Conservation (phyloP, 2,797 vertebrate species). For the Sparidentex hasta region DNA sequence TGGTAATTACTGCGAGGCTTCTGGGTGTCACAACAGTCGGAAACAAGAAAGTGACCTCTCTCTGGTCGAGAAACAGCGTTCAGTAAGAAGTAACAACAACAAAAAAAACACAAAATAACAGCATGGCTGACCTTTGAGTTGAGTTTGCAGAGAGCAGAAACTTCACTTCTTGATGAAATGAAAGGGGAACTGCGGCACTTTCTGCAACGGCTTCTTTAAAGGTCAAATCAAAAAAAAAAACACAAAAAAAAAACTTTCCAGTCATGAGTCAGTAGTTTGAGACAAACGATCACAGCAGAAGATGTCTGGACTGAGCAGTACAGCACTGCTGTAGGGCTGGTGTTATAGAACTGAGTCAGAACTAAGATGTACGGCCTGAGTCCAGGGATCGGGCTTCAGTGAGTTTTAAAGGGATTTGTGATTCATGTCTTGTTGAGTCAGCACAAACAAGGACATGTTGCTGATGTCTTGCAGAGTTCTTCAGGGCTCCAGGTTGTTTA, state of each 20-base stretch:
- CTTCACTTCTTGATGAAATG: background rate
- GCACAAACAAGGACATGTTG: background rate
- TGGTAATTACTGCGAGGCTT: background rate
- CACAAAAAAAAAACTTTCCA: background rate
- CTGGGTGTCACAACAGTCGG: background rate
- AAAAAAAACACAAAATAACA: background rate
- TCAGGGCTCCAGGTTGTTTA: no score
- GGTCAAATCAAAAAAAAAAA: background rate
- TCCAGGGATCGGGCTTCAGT: background rate
- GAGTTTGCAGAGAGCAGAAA: background rate
- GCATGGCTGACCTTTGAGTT: background rate
- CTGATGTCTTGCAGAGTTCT: background rate
- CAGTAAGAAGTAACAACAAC: no score
- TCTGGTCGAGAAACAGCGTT: background rate
- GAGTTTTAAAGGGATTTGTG: background rate
- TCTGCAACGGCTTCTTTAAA: background rate
- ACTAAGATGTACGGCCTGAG: background rate
- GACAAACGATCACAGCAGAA: background rate
- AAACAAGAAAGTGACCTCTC: background rate
- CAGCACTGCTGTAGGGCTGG: background rate
- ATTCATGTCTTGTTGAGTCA: background rate
- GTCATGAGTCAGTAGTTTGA: background rate
- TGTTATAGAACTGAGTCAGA: background rate
- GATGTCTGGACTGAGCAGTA: background rate
- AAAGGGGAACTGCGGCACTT: accelerated